phyloP scores from a whole-genome alignment of 2,797 vertebrate genomes.

The Sebastolobus altivelis region DNA sequence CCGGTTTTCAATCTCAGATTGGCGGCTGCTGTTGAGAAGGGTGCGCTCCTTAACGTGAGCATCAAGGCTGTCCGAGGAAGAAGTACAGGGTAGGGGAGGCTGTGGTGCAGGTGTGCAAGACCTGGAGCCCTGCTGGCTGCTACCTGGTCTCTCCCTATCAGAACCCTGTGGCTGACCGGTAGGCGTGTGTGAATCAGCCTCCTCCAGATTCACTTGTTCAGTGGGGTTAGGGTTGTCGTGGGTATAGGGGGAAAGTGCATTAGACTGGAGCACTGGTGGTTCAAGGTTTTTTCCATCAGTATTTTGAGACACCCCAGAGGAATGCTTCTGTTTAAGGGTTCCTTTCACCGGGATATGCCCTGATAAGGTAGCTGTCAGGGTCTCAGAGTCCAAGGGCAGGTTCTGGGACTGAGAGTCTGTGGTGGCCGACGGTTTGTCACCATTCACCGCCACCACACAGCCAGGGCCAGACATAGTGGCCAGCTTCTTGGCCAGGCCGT shows the following conservation, averaged over 20 bases:
- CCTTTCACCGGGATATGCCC: constrained; percentile 88
- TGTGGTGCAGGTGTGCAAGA: constrained; percentile 57
- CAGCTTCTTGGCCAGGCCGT: constrained; percentile 95
- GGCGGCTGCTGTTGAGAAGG: constrained; percentile 88
- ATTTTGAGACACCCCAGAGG: constrained; percentile 72
- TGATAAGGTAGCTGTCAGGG: constrained; percentile 80
- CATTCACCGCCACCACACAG: constrained; percentile 85
- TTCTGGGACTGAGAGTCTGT: constrained; percentile 84
- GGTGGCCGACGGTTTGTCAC: constrained; percentile 78
- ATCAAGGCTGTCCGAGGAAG: constrained; percentile 85
- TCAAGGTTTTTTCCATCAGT: constrained; percentile 72
- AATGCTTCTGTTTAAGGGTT: constrained; percentile 85
- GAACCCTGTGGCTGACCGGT: constrained; percentile 53
- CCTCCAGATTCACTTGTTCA: constrained; percentile 62
- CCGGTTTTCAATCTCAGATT: constrained; percentile 92
- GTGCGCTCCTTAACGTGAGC: constrained; percentile 90
- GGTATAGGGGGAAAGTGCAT: constrained; percentile 64
- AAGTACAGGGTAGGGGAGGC: constrained; percentile 53
- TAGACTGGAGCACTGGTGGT: constrained; percentile 67
- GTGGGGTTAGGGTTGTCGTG: constrained; percentile 62
- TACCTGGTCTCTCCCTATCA: constrained; percentile 70
- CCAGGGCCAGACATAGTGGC: constrained; percentile 88
- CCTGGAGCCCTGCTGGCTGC: constrained; percentile 68
- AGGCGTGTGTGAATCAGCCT: constrained; percentile 62
- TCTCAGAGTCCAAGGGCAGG: constrained; percentile 73